A percentile compares a stretch with the other conserved stretches of the same genome.
Evolutionary conservation across 35 echinoderm and acorn worm genomes (phyloP).

Genomic region (Apostichopus parvimensis): DNA sequence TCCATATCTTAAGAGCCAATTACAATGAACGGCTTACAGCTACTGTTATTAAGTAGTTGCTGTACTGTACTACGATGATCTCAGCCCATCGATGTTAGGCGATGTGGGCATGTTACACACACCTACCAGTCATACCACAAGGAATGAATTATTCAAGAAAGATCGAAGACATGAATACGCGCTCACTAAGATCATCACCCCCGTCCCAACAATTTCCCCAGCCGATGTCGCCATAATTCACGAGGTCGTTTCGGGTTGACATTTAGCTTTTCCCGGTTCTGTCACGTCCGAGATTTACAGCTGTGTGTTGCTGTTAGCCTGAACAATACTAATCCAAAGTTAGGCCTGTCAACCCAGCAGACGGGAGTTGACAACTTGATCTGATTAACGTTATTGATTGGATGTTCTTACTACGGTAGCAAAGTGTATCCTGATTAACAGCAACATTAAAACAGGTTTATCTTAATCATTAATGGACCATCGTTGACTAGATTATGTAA

Average conservation of each 20-base stretch:
- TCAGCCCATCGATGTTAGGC: background rate
- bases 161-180: background rate
- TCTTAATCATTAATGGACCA: background rate
- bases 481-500: constrained; percentile 10
- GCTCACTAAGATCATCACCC: background rate
- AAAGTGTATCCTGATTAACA: too few species aligned
- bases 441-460: too few species aligned
- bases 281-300: background rate
- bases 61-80: background rate
- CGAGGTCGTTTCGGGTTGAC: background rate
- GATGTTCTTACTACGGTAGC: background rate
- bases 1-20: background rate
- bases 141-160: constrained; percentile 1
- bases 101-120: constrained; percentile 1
- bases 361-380: too few species aligned
- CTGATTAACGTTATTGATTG: too few species aligned
- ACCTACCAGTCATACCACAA: background rate
- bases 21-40: background rate
- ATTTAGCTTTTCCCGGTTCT: constrained; percentile 14
- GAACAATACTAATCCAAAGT: too few species aligned
- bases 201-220: background rate
- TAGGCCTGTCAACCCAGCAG: too few species aligned
- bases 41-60: background rate
- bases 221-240: constrained; percentile 5
- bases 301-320: too few species aligned